Base-by-base conservation (phyloP, 2,888 invertebrate species). In the Meganola albula region DNA sequence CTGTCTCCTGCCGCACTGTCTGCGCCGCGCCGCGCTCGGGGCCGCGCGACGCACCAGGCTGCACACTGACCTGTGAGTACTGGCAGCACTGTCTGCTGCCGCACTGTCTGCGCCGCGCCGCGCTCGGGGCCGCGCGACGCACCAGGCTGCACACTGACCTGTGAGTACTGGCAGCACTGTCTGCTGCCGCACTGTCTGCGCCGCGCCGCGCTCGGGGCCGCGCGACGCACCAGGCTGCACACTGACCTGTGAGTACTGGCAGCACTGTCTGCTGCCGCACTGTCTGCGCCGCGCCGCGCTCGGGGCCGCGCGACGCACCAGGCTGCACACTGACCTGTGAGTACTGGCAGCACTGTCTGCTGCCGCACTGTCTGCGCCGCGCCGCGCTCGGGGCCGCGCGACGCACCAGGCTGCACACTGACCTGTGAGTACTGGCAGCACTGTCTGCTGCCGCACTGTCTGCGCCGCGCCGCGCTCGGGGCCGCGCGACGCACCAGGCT, bases 331-430 rank as follows among this genome's bases (percentile, higher is more conserved):
- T 23, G 30, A 30, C 16, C 24, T 21, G 27, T 23, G 24, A 12
- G 94, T 94, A 55, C 80, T 92, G 44, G 83, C 94, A 35, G 91
- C 92, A 6, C 16, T n/a, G 16, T 6, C 16, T 16, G 16, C 16
- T 16, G 16, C 16, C 16, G 4, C 4, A 16, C 16, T 16, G 16
- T 16, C 16, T 16, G 16, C 16, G 16, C 10, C 14, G 2, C 8
- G n/a, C 1, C 5, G n/a, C 13, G 5, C 2, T 10, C 3, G 26
- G 10, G n/a, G 13, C 16, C 10, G 10, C 10, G 24, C 24, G 24
- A 10, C 7, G 10, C 11, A 11, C 10, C 11, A 4, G 24, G 10
- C 10, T 24, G 10, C 10, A 24, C 24, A 24, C 24, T 10, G 24
- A 24, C 10, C 24, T 24, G 24, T 24, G 24, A 24, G 24, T 4